phyloP scores from a whole-genome alignment of 2,113 vertebrate genomes.

The Macaca fascicularis region T2T-MFA8v1.1 NC_088378.1:108250501-108251000 shows the following conservation, averaged over 20 bases:
- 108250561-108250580: constrained; percentile 9
- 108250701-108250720: not conserved
- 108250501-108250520: too few species aligned
- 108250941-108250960: not conserved
- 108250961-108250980: not conserved
- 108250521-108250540: not conserved
- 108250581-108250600: not conserved
- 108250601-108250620: not conserved
- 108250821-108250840: not conserved
- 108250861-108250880: not conserved
- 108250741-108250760: not conserved
- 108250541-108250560: not conserved
- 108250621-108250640: not conserved
- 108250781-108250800: not conserved
- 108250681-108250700: not conserved
- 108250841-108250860: not conserved
- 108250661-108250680: not conserved
- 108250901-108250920: accelerated
- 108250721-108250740: not conserved
- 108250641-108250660: not conserved
- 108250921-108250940: accelerated
- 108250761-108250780: not conserved
- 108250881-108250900: not conserved
- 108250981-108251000: not conserved
- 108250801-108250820: not conserved